phyloP scores from a whole-genome alignment of 2,888 invertebrate genomes.

The Stenotaenia linearis region DNA sequence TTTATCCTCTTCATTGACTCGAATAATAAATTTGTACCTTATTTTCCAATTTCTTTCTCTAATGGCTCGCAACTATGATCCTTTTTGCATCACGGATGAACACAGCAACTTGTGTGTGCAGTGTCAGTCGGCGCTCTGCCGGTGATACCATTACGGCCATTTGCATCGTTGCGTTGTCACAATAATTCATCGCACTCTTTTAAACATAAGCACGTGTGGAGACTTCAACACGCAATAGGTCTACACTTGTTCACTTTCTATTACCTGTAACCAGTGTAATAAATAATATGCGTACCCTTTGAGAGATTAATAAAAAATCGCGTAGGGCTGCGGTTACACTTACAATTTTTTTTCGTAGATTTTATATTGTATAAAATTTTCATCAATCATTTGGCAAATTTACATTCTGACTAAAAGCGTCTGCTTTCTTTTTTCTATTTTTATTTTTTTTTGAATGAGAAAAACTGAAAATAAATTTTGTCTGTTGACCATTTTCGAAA shows the following conservation, averaged over 20 bases:
- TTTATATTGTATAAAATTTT: constrained; percentile 5
- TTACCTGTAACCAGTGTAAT: constrained; percentile 26
- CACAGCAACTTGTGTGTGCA: not conserved
- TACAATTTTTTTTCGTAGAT: not conserved
- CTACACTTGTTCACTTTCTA: constrained; percentile 23
- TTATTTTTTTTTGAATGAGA: too few relatives aligned
- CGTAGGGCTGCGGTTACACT: constrained; percentile 2
- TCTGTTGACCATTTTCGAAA: too few relatives aligned
- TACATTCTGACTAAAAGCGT: not conserved
- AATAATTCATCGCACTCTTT: constrained; percentile 23
- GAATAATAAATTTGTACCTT: not conserved
- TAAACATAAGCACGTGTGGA: constrained; percentile 20
- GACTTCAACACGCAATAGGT: constrained; percentile 24
- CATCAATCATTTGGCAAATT: not conserved
- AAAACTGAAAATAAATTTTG: too few relatives aligned
- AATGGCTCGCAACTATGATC: not conserved
- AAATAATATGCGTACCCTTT: constrained; percentile 13
- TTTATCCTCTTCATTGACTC: not conserved
- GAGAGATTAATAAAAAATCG: constrained; percentile 12
- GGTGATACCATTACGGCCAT: not conserved
- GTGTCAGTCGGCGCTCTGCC: not conserved
- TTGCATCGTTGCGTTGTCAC: constrained; percentile 17
- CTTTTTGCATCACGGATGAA: not conserved
- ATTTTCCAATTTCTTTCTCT: not conserved
- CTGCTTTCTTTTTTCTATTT: too few relatives aligned